Evolutionary conservation across 2,888 invertebrate species (phyloP), one percentile per base, ranked within the genome.

Genomic region (Margaritifera margaritifera): DNA sequence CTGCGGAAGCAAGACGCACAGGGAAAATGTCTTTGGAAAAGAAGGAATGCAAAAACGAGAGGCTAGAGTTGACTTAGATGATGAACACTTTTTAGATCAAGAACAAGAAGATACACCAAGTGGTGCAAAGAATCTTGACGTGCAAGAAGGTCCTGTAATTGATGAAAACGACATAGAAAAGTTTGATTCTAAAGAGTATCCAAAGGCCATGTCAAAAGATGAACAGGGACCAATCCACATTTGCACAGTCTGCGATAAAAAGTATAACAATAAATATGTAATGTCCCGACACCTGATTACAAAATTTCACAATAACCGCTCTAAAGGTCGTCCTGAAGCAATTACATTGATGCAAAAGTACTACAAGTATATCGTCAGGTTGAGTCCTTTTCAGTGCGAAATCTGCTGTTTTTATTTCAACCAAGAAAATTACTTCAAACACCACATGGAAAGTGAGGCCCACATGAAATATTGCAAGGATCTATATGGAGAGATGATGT

Each of bases 391-490:
- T 86, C 96, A 96, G 89, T 97, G 97, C 86, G 93, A 93, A 57
- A 92, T 94, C 20, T 97, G 97, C 87, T 93, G 93, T 69, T 97
- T 95, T 89, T 97, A 95, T 88, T 94, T 94, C 80, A 95, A 96
- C 87, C 75, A 72, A 57, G 73, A 94, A 93, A 83, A 92, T 93
- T 72, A 92, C 92, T 64, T 92, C 92, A 66, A 95, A 94, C 65
- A 78, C 18, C 89, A 89, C 73, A 68, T 87, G 57, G 72, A 74
- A 53, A 78, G 78, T 24, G 56, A 62, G 1, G 71, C 72, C 22
- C 89, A 89, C 72, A 50, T 66, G 15, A 61, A 74, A n/a, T 81
- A 81, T 25, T 82, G 81, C 42, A 64, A 76, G 42, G 78, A 80
- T 55, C 73, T 86, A 27, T 74, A 84, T 22, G 87, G 86, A 2